Percentiles rank a stretch among this genome's conserved stretches.
Conservation (phyloP, 2,113 vertebrate genomes). For the Chauna torquata region DNA sequence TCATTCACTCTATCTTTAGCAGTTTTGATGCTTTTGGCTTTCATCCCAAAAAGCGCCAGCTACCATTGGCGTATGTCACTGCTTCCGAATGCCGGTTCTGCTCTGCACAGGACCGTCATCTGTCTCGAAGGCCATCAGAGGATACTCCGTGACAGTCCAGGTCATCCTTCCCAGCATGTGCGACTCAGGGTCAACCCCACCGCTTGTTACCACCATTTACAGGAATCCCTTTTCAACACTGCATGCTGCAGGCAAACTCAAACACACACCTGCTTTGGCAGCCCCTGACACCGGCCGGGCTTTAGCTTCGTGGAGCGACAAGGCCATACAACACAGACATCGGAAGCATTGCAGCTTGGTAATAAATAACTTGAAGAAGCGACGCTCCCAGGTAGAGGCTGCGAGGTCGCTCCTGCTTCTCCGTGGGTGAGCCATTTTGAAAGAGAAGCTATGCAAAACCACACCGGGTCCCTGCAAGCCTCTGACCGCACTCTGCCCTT, state of each 20-base stretch:
- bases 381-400: rapidly evolving
- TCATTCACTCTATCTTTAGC: background rate
- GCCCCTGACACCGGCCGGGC: rapidly evolving
- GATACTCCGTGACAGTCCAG: background rate
- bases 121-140: background rate
- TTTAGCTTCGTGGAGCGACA: rapidly evolving
- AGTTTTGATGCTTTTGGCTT: background rate
- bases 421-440: rapidly evolving
- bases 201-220: background rate
- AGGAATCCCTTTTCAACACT: background rate
- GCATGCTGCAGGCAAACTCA: rapidly evolving
- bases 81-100: background rate
- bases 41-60: background rate
- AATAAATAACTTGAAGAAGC: rapidly evolving
- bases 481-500: background rate
- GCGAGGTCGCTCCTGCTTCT: background rate
- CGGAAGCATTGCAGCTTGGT: rapidly evolving
- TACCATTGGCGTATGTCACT: background rate
- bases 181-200: background rate
- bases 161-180: background rate
- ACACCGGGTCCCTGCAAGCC: background rate
- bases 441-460: rapidly evolving
- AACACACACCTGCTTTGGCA: rapidly evolving
- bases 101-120: background rate
- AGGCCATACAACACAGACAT: rapidly evolving